A percentile compares a stretch with the other conserved stretches of the same genome.
phyloP scores from a whole-genome alignment of 2,888 invertebrate species.

The Dorcus parallelipipedus region DNA sequence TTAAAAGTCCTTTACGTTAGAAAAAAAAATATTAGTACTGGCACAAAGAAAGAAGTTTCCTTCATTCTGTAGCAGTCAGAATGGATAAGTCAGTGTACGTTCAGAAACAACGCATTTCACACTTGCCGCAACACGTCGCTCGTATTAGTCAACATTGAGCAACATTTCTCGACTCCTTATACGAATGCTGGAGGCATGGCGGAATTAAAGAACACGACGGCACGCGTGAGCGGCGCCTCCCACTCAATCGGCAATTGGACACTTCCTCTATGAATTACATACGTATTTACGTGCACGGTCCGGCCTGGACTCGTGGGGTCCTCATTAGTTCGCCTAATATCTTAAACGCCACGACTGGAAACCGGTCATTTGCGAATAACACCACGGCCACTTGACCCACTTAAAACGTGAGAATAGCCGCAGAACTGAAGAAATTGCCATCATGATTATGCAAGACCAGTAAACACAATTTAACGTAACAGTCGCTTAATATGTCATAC shows the following conservation, averaged over 20 bases:
- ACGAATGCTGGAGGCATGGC: not conserved
- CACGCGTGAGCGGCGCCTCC: slow-evolving; percentile 24
- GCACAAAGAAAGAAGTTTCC: no score
- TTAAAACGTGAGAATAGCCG: not conserved
- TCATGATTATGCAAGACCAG: not conserved
- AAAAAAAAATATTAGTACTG: no score
- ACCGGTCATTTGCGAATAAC: slow-evolving; percentile 4
- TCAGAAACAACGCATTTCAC: no score
- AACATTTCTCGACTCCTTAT: not conserved
- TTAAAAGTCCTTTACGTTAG: no score
- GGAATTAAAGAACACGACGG: slow-evolving; percentile 13
- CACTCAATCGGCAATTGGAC: slow-evolving; percentile 23
- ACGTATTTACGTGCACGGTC: not conserved
- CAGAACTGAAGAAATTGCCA: not conserved
- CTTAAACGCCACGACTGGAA: not conserved
- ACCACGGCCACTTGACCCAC: not conserved
- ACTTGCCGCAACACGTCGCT: no score
- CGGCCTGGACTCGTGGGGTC: not conserved
- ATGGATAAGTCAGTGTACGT: no score
- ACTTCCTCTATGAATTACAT: slow-evolving; percentile 23
- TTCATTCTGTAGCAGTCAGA: no score
- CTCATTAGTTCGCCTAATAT: not conserved
- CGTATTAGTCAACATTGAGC: not conserved
- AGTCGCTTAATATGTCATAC: no score
- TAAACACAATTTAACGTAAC: no score